Evolutionary conservation across 2,113 vertebrate species (phyloP).

Genomic region (Rhodinocichla rosea): DNA sequence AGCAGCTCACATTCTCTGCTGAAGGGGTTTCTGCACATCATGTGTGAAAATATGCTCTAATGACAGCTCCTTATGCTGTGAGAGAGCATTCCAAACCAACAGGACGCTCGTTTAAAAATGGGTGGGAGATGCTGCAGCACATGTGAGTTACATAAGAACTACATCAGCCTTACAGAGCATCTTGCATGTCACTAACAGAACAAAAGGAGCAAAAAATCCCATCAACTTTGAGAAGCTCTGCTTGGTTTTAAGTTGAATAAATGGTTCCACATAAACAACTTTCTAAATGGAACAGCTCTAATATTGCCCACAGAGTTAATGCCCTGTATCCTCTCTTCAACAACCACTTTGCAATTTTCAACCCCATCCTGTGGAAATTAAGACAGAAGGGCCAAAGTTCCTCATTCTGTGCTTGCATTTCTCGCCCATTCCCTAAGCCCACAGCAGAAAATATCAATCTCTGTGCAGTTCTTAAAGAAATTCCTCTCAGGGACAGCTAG

Average conservation of each 20-base stretch:
- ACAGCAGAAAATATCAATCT: not conserved
- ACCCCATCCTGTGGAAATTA: not conserved
- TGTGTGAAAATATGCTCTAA: slow-evolving; percentile 3
- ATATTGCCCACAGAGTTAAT: not conserved
- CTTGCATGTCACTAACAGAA: not conserved
- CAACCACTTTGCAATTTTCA: not conserved
- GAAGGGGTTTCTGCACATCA: not conserved
- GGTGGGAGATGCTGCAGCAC: not conserved
- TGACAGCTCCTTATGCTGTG: not conserved
- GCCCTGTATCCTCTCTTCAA: not conserved
- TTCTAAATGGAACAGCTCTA: not conserved
- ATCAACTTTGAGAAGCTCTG: not conserved
- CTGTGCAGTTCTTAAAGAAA: not conserved
- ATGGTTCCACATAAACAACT: not conserved
- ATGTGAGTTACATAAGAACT: not conserved
- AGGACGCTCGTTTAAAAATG: not conserved
- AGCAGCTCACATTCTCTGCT: not conserved
- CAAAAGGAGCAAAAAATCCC: not conserved
- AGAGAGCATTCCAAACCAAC: not conserved
- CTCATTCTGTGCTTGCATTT: not conserved
- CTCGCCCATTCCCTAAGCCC: not conserved
- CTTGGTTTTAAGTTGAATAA: not conserved
- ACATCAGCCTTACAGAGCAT: not conserved
- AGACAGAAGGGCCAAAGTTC: not conserved
- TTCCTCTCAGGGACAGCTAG: not conserved